A percentile compares a stretch with the other conserved stretches of the same genome.
These are phyloP conservation scores for Artibeus lituratus DNA, from an alignment of 2,797 vertebrate genomes.

Conservation along the genomic window DNA sequence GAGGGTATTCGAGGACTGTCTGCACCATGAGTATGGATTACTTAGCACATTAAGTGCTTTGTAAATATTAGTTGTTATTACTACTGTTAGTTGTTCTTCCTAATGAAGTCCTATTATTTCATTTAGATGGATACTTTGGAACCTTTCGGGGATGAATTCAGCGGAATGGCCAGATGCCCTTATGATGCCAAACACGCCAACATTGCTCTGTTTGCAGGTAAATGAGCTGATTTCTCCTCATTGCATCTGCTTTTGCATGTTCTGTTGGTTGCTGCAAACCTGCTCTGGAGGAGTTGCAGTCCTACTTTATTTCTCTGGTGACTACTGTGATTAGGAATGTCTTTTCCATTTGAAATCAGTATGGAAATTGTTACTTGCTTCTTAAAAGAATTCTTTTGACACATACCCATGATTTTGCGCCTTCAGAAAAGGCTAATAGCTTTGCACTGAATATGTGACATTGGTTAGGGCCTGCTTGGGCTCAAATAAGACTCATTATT, in stretches of 20 bases:
- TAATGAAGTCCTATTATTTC: slow-evolving; percentile 65
- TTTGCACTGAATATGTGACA: background rate
- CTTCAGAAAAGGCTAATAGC: background rate
- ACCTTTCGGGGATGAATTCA: slow-evolving; percentile 95
- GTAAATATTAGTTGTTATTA: background rate
- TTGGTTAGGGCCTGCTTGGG: background rate
- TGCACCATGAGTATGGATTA: background rate
- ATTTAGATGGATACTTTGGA: slow-evolving; percentile 94
- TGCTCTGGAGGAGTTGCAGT: background rate
- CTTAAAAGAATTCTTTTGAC: background rate
- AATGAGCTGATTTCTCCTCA: slow-evolving; percentile 64
- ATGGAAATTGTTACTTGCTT: slow-evolving; percentile 12
- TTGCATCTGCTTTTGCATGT: background rate
- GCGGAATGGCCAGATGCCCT: slow-evolving; percentile 98
- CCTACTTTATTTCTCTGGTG: slow-evolving; percentile 28
- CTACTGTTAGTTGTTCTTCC: background rate
- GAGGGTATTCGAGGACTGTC: background rate
- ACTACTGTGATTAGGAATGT: slow-evolving; percentile 30
- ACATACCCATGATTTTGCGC: background rate
- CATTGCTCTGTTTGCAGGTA: slow-evolving; percentile 96
- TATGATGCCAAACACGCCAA: slow-evolving; percentile 99
- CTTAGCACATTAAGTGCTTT: background rate
- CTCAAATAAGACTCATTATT: background rate
- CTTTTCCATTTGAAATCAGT: slow-evolving; percentile 21
- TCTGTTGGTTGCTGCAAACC: background rate